Base-by-base conservation (phyloP, 1,140 invertebrate genomes). In the Atta colombica region DNA sequence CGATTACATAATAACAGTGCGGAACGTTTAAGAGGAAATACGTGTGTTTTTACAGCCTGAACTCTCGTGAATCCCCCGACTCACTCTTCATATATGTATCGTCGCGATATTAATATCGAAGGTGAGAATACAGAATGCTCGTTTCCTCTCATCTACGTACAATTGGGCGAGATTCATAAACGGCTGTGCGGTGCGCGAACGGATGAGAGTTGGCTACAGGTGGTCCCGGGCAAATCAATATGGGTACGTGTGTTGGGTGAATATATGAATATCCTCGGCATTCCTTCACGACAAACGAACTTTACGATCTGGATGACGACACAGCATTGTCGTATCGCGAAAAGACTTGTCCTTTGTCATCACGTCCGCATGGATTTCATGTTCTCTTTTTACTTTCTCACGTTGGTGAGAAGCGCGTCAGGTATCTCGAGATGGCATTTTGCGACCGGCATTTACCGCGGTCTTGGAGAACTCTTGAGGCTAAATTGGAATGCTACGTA, bases 151-250 rank as follows among this genome's bases (percentile, higher is more conserved):
- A 35, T 60, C 61, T 58, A 61, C 68, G 68, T 28, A 66, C 86
- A 78, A 84, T 91, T 84, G 71, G 81, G 28, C 60, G 77, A 51
- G 77, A 91, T 90, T 90, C 90, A 87, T 84, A 87, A 91, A 84
- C 72, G n/a, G 3, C 28, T 31, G 25, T 61, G 51, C 4, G 16
- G 61, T n/a, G 55, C 12, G 87, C 77, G 53, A 53, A 12, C 14
- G 65, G 51, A 86, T 51, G 80, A 78, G 87, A 81, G 89, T 89
- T 89, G 85, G 69, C 90, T 91, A 91, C 90, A 91, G 90, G 90
- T 91, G 90, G 90, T 91, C 90, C 89, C 85, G 89, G 89, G 90
- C 87, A 90, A 85, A 91, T 91, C 90, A 90, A 91, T 91, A 91
- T 87, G 61, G 39, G 80, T 77, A 81, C 55, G 85, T 25, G 69